Evolutionary conservation across 2,113 vertebrate genomes (phyloP).

Genomic region (Grammomys dolichurus): DNA sequence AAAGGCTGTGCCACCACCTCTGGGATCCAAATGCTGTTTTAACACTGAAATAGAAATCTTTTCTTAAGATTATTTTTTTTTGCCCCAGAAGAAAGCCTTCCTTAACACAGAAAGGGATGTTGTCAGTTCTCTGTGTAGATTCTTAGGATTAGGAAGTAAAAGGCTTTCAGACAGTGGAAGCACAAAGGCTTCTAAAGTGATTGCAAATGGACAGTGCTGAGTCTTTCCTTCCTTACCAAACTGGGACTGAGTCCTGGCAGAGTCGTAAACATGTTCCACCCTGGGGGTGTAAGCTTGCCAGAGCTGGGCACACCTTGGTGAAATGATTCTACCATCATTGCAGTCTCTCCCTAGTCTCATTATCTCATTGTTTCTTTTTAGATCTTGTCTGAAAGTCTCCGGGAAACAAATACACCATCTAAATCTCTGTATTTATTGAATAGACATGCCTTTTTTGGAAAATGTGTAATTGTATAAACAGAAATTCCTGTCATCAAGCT

Average conservation of each 20-base stretch:
- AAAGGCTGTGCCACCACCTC: no score
- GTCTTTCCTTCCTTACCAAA: not conserved
- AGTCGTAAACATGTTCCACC: not conserved
- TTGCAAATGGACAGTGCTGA: not conserved
- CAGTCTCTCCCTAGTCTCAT: not conserved
- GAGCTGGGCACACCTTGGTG: not conserved
- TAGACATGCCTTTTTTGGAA: not conserved
- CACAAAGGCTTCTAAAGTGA: not conserved
- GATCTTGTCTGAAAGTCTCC: not conserved
- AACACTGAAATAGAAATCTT: constrained; percentile 45
- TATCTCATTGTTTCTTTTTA: not conserved
- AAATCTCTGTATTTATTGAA: not conserved
- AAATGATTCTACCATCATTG: not conserved
- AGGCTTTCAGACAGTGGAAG: not conserved
- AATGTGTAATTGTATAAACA: not conserved
- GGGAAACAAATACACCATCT: not conserved
- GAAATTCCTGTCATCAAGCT: not conserved
- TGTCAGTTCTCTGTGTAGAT: not conserved
- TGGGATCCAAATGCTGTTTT: not conserved
- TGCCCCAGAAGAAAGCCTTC: not conserved
- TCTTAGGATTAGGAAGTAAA: not conserved
- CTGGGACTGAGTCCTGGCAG: not conserved
- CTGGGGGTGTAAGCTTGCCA: not conserved
- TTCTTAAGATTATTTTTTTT: constrained; percentile 30
- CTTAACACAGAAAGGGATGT: not conserved